These are phyloP conservation scores for Ictalurus punctatus DNA, from an alignment of 2,113 vertebrate species.

Conservation along the genomic window DNA sequence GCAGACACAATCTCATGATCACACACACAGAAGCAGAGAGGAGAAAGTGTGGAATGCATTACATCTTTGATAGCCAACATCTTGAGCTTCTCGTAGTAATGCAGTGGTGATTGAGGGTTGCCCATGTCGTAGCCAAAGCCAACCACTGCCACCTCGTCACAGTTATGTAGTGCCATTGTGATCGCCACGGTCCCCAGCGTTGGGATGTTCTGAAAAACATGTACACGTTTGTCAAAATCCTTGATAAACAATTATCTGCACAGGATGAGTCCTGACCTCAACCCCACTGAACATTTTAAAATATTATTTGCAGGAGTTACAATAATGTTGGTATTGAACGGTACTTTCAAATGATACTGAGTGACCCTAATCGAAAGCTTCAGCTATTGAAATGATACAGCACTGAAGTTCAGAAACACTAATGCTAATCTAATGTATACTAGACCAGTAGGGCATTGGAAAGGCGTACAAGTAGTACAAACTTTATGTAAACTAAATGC, in stretches of 20 bases:
- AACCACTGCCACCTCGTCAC: constrained; percentile 94
- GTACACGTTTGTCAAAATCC: neutral
- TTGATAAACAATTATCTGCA: neutral
- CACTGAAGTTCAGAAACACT: neutral
- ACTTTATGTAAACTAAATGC: neutral
- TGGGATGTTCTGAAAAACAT: constrained; percentile 86
- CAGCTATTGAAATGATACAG: neutral
- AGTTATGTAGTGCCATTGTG: constrained; percentile 97
- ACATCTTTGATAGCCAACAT: constrained; percentile 99
- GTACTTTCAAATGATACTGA: neutral
- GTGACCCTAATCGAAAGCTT: neutral
- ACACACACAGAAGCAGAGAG: neutral
- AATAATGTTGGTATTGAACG: neutral
- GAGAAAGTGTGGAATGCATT: constrained; percentile 25
- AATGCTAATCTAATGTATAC: neutral
- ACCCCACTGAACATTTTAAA: neutral
- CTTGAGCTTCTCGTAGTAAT: constrained; percentile 96
- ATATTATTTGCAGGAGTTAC: neutral
- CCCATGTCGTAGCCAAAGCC: constrained; percentile 98
- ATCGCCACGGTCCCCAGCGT: constrained; percentile 95
- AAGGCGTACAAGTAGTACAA: neutral
- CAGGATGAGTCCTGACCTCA: neutral
- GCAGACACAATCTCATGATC: neutral
- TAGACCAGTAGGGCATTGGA: neutral
- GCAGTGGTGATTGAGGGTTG: constrained; percentile 86